Conservation (phyloP, 2,113 vertebrate species). For the Atrichornis clamosus region DNA sequence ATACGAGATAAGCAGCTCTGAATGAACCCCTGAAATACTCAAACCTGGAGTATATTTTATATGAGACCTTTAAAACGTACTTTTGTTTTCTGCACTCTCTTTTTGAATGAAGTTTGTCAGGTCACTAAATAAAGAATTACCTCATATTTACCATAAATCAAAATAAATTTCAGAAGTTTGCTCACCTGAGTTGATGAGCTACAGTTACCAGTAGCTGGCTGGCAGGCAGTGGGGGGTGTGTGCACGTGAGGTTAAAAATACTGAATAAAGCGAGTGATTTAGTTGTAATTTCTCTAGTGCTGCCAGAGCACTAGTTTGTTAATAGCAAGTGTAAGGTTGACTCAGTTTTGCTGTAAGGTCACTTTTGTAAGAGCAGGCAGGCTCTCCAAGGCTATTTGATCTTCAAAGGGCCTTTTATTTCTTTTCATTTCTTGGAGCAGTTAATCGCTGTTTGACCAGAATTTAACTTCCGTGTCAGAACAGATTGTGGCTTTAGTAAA, state of each 20-base stretch:
- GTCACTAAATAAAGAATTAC: not conserved
- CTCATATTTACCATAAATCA: not conserved
- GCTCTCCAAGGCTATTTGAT: not conserved
- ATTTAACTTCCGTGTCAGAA: conserved; percentile 51
- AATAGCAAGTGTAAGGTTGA: not conserved
- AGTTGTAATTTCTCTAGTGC: not conserved
- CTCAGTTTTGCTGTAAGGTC: not conserved
- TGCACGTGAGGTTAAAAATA: not conserved
- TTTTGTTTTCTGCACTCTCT: not conserved
- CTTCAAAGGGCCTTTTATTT: conserved; percentile 19
- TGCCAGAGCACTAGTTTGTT: not conserved
- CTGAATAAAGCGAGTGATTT: not conserved
- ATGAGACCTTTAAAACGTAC: not conserved
- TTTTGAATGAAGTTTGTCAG: not conserved
- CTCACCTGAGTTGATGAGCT: not conserved
- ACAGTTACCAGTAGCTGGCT: not conserved
- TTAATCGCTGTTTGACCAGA: conserved; percentile 28
- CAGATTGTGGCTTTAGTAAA: conserved; percentile 53
- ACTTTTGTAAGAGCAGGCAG: not conserved
- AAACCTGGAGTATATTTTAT: not conserved
- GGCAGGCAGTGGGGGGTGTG: not conserved
- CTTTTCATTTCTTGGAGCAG: conserved; percentile 34
- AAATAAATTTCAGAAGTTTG: not conserved
- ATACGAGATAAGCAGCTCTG: not conserved
- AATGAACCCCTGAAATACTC: not conserved